A percentile compares a stretch with the other conserved stretches of the same genome.
phyloP scores from a whole-genome alignment of 1,140 invertebrate species.

The Bombus ignitus region DNA sequence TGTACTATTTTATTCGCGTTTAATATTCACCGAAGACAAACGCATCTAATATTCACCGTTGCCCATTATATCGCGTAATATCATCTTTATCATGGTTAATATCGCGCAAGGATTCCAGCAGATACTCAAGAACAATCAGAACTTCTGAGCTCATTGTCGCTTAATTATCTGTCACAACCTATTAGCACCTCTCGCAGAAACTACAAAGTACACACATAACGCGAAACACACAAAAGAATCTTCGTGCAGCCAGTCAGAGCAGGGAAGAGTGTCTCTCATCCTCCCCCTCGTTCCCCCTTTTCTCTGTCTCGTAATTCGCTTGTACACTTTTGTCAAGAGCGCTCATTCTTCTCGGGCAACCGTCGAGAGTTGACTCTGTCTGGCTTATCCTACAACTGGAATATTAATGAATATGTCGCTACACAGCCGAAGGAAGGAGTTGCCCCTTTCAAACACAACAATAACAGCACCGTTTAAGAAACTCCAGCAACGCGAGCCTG shows the following conservation, averaged over 20 bases:
- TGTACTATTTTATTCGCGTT: too few relatives aligned
- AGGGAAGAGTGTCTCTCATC: background rate
- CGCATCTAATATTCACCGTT: background rate
- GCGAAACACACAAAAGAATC: constrained; percentile 21
- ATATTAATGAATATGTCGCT: constrained; percentile 46
- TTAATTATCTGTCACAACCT: constrained; percentile 32
- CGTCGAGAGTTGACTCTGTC: constrained; percentile 51
- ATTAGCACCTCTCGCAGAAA: constrained; percentile 20
- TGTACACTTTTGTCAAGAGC: constrained; percentile 42
- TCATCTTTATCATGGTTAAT: background rate
- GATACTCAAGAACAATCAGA: constrained; percentile 11
- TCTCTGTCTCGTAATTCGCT: constrained; percentile 42
- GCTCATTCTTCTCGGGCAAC: constrained; percentile 44
- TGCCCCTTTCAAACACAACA: constrained; percentile 13
- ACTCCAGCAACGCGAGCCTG: background rate
- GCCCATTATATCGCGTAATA: background rate
- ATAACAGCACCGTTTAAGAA: constrained; percentile 19
- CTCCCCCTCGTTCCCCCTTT: background rate
- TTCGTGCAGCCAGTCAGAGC: constrained; percentile 1
- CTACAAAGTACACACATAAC: background rate
- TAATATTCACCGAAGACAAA: background rate
- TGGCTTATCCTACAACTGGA: constrained; percentile 46
- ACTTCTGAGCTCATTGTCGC: constrained; percentile 12
- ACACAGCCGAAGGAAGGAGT: background rate
- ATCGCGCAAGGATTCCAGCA: background rate